Conservation (phyloP, 1,140 invertebrate species). For the Araneus ventricosus region DNA sequence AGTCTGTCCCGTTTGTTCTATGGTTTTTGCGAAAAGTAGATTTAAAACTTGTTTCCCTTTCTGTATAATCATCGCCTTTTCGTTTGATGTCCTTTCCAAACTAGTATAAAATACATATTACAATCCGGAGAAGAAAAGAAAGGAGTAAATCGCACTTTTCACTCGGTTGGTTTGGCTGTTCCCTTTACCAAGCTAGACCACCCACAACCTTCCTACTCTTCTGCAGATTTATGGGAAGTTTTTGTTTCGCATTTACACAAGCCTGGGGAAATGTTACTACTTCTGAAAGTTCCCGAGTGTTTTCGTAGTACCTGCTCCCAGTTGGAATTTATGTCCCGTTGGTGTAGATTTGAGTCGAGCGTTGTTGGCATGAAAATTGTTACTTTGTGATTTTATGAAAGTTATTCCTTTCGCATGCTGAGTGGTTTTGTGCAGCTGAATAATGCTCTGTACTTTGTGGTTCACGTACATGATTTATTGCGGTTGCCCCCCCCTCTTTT, state of each 20-base stretch:
- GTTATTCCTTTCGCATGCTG: background rate
- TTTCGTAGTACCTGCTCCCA: background rate
- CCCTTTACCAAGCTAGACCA: background rate
- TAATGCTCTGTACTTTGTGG: background rate
- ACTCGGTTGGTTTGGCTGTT: background rate
- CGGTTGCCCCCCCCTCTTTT: background rate
- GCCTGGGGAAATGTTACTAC: background rate
- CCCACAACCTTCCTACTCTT: background rate
- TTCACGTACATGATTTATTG: background rate
- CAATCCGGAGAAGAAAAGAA: background rate
- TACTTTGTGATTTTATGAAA: background rate
- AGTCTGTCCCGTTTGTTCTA: background rate
- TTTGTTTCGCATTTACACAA: background rate
- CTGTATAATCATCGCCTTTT: background rate
- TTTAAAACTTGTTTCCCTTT: background rate
- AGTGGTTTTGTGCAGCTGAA: background rate
- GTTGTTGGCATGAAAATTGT: background rate
- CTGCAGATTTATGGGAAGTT: constrained; percentile 14
- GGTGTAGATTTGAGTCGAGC: background rate
- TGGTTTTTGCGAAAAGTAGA: background rate
- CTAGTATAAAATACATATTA: background rate
- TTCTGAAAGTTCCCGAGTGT: background rate
- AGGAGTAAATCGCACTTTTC: background rate
- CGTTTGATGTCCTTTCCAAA: background rate
- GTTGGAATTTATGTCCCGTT: background rate